Base-by-base conservation (phyloP, 2,113 vertebrate species). In the Halichoerus grypus region DNA sequence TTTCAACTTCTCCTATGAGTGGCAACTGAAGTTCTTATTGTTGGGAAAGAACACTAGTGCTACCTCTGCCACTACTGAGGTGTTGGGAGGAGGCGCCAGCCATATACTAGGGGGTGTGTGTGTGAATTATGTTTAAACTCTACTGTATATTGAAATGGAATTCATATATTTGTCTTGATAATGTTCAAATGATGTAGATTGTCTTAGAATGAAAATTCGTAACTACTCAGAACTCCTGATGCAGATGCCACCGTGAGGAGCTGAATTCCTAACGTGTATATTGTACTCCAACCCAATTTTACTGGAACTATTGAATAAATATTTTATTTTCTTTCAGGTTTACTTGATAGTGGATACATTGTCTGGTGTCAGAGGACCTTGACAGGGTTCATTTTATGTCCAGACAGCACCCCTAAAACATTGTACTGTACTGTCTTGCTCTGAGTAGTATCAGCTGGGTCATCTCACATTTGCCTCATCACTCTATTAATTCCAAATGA, bases 231-330 rank as follows among this genome's bases (percentile, higher is more conserved):
- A 97, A 91, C 74, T 98, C 92, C 94, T 77, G 77, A 96, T 91
- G 94, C 90, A 92, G 97, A 88, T 88, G 85, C 97, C 97, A 95
- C 94, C 14, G 0, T 65, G 42, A 97, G 97, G 85, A 98, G 91
- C 88, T 83, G 49, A 97, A 82, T 97, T 97, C 96, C 95, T 95
- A 88, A 97, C 74, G 51, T 97, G 94, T 96, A 97, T 97, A 95
- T 97, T 98, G 98, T 98, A 98, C 89, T 97, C 86, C 94, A 92
- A 87, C 93, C 72, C 94, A 55, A 89, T 97, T 98, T 97, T 98
- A 97, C 96, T 98, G 98, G 96, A 98, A 98, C 67, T 98, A 95
- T 98, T 98, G 95, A 98, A 98, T 98, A 98, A 98, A 98, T 98
- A 97, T 96, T 98, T 95, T 98, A 98, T 98, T 98, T 98, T 98